A percentile compares a stretch with the other conserved stretches of the same genome.
These are phyloP conservation scores for Parasteatoda lunata DNA, from an alignment of 2,888 invertebrate species.

Conservation along the genomic window DNA sequence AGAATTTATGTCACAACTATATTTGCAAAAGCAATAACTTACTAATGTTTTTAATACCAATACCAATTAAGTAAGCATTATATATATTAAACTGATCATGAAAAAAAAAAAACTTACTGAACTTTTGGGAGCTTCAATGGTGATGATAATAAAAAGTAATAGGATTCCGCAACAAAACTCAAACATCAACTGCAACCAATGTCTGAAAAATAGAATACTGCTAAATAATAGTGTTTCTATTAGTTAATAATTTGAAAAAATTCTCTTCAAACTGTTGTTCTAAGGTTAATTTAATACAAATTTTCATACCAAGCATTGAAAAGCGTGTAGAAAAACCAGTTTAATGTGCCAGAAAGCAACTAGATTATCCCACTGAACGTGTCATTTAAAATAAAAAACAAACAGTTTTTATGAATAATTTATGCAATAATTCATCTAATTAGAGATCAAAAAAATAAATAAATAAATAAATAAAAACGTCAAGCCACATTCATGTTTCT, in stretches of 20 bases:
- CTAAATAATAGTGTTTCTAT: background rate
- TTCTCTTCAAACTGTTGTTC: too few relatives aligned
- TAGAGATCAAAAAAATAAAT: too few relatives aligned
- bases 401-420: too few relatives aligned
- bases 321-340: too few relatives aligned
- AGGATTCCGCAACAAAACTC: constrained; percentile 70
- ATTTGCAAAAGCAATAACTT: background rate
- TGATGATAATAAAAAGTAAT: constrained; percentile 48
- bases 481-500: too few relatives aligned
- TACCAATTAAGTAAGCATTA: constrained; percentile 67
- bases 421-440: too few relatives aligned
- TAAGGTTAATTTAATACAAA: too few relatives aligned
- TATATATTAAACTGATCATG: background rate
- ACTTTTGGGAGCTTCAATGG: constrained; percentile 61
- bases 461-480: too few relatives aligned
- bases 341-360: too few relatives aligned
- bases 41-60: constrained; percentile 6
- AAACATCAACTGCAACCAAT: constrained; percentile 65
- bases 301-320: too few relatives aligned
- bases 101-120: constrained; percentile 32
- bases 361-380: too few relatives aligned
- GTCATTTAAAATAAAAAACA: too few relatives aligned
- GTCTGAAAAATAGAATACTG: constrained; percentile 34
- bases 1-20: background rate
- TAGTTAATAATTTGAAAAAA: background rate